A percentile compares a stretch with the other conserved stretches of the same genome.
Conservation (phyloP, 2,113 vertebrate species). For the Tachuris rubrigastra region DNA sequence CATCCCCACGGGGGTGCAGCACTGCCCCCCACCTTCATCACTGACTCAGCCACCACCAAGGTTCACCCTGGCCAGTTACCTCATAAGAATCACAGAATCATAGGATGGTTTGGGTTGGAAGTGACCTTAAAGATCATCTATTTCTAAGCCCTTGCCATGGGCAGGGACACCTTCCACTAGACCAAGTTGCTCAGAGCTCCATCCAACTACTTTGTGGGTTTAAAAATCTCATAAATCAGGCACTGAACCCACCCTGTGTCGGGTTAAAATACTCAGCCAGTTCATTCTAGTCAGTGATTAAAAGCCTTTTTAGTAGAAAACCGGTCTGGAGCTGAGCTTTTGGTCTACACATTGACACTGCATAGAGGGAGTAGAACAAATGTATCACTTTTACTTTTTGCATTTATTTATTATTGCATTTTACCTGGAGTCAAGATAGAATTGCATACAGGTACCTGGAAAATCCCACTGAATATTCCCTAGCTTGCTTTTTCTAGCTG, state of each 20-base stretch:
- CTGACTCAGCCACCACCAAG: accelerated
- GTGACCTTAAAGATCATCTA: too few species aligned
- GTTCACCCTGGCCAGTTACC: neutral
- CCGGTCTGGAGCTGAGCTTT: neutral
- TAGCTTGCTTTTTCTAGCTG: neutral
- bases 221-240: neutral
- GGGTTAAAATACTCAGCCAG: neutral
- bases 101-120: neutral
- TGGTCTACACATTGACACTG: neutral
- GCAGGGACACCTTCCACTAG: neutral
- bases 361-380: neutral
- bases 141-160: neutral
- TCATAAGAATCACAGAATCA: neutral
- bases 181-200: neutral
- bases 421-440: neutral
- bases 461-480: neutral
- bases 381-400: neutral
- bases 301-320: neutral
- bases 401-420: neutral
- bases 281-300: neutral
- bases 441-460: neutral
- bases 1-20: accelerated
- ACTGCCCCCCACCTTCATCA: neutral
- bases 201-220: neutral
- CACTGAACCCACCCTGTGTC: neutral